Conservation (phyloP, 2,888 invertebrate species). For the Papilio protenor region DNA sequence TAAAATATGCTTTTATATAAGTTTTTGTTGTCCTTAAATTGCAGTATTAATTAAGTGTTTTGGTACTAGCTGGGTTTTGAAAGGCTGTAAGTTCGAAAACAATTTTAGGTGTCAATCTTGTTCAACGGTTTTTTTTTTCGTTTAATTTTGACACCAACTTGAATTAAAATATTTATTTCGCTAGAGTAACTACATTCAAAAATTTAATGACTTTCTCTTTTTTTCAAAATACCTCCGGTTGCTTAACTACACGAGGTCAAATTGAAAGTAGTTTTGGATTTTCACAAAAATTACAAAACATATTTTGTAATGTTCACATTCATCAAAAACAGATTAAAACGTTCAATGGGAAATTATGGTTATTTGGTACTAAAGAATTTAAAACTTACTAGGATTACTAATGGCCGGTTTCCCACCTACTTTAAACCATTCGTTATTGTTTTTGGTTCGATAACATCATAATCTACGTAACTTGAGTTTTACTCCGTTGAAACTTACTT, state of each 20-base stretch:
- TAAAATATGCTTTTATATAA: not conserved
- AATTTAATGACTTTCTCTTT: conserved; percentile 3
- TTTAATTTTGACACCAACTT: not conserved
- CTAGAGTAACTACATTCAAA: not conserved
- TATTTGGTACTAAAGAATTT: too few relatives aligned
- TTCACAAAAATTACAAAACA: not conserved
- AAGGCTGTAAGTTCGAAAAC: not conserved
- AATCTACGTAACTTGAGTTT: too few relatives aligned
- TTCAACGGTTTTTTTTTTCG: too few relatives aligned
- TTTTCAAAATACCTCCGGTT: not conserved
- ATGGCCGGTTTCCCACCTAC: too few relatives aligned
- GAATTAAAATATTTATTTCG: too few relatives aligned
- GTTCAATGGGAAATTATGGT: too few relatives aligned
- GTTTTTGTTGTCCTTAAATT: not conserved
- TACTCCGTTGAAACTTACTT: too few relatives aligned
- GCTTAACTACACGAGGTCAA: not conserved
- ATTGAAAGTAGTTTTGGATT: not conserved
- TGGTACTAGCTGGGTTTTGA: not conserved
- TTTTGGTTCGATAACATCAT: too few relatives aligned
- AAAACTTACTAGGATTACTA: too few relatives aligned
- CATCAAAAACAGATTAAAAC: too few relatives aligned
- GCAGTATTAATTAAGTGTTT: not conserved
- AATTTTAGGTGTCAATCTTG: not conserved
- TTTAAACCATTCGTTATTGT: too few relatives aligned
- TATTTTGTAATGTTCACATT: not conserved